Percentiles rank a stretch among this genome's conserved stretches.
These are phyloP conservation scores for Xestia rhomboidea DNA, from an alignment of 2,888 invertebrate genomes.

Conservation along the genomic window DNA sequence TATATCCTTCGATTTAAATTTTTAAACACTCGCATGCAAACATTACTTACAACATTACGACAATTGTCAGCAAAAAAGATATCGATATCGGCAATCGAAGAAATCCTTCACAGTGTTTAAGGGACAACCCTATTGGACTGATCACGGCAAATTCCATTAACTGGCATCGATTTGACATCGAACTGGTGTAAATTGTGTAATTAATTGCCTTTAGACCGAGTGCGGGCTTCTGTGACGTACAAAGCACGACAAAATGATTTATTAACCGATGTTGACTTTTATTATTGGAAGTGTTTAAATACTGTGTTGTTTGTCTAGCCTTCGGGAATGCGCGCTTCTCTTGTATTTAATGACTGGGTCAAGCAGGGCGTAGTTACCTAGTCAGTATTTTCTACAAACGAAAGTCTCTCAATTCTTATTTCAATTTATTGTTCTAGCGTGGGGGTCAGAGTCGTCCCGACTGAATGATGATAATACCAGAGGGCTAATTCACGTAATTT, in stretches of 20 bases:
- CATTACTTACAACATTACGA: not conserved
- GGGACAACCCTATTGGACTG: slow-evolving; percentile 59
- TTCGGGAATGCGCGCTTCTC: not conserved
- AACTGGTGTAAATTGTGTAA: slow-evolving; percentile 77
- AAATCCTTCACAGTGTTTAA: slow-evolving; percentile 27
- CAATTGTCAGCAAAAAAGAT: not conserved
- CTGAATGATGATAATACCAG: not conserved
- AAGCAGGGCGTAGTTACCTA: not conserved
- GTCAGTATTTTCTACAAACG: not conserved
- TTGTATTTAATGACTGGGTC: not conserved
- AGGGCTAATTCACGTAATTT: too few species aligned
- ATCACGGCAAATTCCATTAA: slow-evolving; percentile 69
- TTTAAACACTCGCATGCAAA: not conserved
- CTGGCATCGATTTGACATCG: slow-evolving; percentile 66
- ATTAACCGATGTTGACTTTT: slow-evolving; percentile 52
- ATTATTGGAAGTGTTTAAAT: slow-evolving; percentile 36
- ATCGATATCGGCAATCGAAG: slow-evolving; percentile 32
- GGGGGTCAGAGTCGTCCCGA: too few species aligned
- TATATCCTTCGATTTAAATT: not conserved
- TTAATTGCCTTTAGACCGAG: slow-evolving; percentile 73
- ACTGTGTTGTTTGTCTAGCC: slow-evolving; percentile 11
- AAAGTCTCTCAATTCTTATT: not conserved
- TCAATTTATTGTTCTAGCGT: not conserved
- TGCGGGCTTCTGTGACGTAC: slow-evolving; percentile 75
- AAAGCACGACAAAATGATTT: slow-evolving; percentile 57